phyloP scores from a whole-genome alignment of 2,113 vertebrate genomes.

The Xenotilapia flavipinnis region DNA sequence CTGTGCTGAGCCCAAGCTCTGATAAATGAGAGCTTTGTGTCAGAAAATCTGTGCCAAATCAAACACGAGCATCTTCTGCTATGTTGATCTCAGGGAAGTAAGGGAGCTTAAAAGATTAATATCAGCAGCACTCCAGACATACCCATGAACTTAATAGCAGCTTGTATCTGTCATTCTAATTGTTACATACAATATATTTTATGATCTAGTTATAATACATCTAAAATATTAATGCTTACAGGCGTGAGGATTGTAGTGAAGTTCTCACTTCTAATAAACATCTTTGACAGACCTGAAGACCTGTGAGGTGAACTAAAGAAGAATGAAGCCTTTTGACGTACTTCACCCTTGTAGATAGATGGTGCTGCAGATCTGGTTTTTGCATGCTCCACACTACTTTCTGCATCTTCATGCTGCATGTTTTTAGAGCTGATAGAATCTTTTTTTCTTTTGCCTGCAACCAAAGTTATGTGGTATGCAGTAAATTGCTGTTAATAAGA shows the following conservation, averaged over 20 bases:
- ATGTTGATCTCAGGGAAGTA: background rate
- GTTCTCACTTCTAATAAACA: background rate
- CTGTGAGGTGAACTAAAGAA: background rate
- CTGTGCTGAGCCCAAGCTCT: background rate
- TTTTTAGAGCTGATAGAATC: background rate
- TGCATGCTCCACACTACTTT: background rate
- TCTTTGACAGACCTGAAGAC: background rate
- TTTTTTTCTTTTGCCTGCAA: slow-evolving; percentile 9
- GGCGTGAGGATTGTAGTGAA: background rate
- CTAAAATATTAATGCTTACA: background rate
- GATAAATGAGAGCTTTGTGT: background rate
- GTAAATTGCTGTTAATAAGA: slow-evolving; percentile 1
- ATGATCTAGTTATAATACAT: background rate
- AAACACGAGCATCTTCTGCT: background rate
- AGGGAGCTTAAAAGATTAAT: background rate
- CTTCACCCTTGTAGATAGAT: slow-evolving; percentile 1
- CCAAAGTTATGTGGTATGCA: slow-evolving; percentile 15
- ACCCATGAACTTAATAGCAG: background rate
- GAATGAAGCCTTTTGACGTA: background rate
- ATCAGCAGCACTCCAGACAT: background rate
- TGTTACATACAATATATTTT: background rate
- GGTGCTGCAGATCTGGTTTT: slow-evolving; percentile 15
- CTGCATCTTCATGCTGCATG: background rate
- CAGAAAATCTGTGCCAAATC: background rate
- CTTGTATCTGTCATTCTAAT: background rate